Evolutionary conservation across 2,113 vertebrate species (phyloP), one percentile per base, ranked within the genome.

Genomic region (Oplegnathus fasciatus): DNA sequence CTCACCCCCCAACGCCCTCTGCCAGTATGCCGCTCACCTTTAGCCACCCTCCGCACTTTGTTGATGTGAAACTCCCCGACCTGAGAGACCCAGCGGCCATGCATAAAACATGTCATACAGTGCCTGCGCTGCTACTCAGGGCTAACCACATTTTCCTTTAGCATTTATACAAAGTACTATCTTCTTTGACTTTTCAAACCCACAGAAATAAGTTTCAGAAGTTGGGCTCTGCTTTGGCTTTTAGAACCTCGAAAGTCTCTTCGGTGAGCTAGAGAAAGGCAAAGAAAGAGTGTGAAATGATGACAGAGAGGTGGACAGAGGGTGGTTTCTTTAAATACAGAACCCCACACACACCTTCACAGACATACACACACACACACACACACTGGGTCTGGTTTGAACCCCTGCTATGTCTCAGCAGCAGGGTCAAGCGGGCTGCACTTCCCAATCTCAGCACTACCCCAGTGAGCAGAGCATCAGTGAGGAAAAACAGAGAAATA

Each of bases 91-190:
- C 82, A n/a, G 81, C 20, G 28, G 74, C 85, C 83, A 94, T 94
- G 91, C 92, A 95, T 94, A 93, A 95, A 94, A 94, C 92, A 94
- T 94, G 91, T 66, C 88, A 82, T 88, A 80, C 68, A 32, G 79
- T 60, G 78, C 78, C 79, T 13, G 50, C 34, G 9, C 83, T 58
- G 73, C 78, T 87, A 77, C 82, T 84, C 82, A 42, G 85, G 79
- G 80, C 86, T 90, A 86, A 84, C 84, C 83, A 75, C 66, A 42
- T 80, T 91, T 88, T 88, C 78, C 75, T 92, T 92, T 86, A 90
- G 84, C 90, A 88, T 94, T 92, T 91, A 90, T 91, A 93, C 90
- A 93, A 92, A 92, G 87, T 84, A 58, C 52, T 60, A 71, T 86
- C 65, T 77, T 81, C 83, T 90, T 91, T 88, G 37, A 92, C 87